Evolutionary conservation across 2,888 invertebrate species (phyloP).

Genomic region (Ctenicera cuprea): DNA sequence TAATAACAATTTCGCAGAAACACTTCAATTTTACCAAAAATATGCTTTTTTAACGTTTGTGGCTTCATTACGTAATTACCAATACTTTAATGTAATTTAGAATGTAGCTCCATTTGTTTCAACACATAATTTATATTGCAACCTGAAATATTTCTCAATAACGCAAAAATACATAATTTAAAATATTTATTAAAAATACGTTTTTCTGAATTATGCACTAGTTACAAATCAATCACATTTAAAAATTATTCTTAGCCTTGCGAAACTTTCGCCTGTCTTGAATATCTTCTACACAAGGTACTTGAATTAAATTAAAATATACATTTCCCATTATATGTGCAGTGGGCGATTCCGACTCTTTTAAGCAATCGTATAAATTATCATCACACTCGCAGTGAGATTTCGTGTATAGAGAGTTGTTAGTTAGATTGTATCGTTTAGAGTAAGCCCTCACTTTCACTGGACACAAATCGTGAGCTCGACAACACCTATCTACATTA

Average conservation of each 20-base stretch:
- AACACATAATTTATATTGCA: no score
- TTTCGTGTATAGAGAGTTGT: constrained; percentile 90
- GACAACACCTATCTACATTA: constrained; percentile 88
- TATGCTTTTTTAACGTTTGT: no score
- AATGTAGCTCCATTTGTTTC: no score
- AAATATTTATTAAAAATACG: constrained; percentile 2
- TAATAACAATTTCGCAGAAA: no score
- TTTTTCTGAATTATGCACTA: not conserved
- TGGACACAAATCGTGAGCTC: constrained; percentile 93
- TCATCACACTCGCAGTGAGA: constrained; percentile 94
- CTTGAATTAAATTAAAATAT: constrained; percentile 89
- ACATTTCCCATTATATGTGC: constrained; percentile 87
- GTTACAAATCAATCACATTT: constrained; percentile 51
- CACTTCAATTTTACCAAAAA: no score
- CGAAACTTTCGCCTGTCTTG: constrained; percentile 72
- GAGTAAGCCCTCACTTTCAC: constrained; percentile 83
- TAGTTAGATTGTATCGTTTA: constrained; percentile 86
- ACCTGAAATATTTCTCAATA: no score
- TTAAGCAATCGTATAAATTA: constrained; percentile 87
- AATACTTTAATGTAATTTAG: no score
- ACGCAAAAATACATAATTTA: no score
- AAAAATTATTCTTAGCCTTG: constrained; percentile 75
- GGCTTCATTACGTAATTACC: no score
- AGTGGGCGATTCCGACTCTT: constrained; percentile 82
- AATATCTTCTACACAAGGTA: constrained; percentile 81